Evolutionary conservation across 1,140 invertebrate genomes (phyloP), one percentile per base, ranked within the genome.

Genomic region (Drosophila varians): DNA sequence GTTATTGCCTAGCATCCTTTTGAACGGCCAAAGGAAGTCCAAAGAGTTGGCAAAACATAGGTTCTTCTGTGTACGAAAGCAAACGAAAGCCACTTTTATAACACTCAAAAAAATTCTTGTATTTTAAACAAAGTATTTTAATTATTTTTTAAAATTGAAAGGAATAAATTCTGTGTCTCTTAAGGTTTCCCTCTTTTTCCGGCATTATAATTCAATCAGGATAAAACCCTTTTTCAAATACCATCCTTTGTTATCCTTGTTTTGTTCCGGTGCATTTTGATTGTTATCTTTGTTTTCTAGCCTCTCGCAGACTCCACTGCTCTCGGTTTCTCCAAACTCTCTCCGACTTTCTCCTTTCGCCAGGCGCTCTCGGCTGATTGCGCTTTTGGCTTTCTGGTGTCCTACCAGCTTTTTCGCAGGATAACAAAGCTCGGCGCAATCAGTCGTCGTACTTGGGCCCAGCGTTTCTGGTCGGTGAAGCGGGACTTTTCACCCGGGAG

Each of bases 341-440:
- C 45, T 9, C 47, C 14, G 23, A 38, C 38, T 46, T 55, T 56
- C 18, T 43, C 47, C 16, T 68, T 55, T 47, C 65, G 28, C 43
- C n/a, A 21, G 7, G 14, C 3, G 2, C 25, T 18, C 43, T 53
- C 46, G 43, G 47, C 36, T 45, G 77, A 79, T 70, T 79, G 80
- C 76, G 76, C 79, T 84, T 86, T 86, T 86, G 36, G 40, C 55
- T 36, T 70, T 9, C 45, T 31, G 38, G 6, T 42, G 36, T 40
- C 45, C 43, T 23, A 7, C 46, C 40, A 86, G 82, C 82, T 87
- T 87, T 87, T 82, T 64, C 74, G 51, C 82, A 82, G 82, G 82
- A 87, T 87, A 87, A 87, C 77, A 87, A 87, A 87, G 82, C 77
- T 87, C 52, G 42, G 42, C 54, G 34, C 80, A 86, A 86, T 86